Evolutionary conservation across 2,797 vertebrate genomes (phyloP).

Genomic region (Fistularia tabacaria): DNA sequence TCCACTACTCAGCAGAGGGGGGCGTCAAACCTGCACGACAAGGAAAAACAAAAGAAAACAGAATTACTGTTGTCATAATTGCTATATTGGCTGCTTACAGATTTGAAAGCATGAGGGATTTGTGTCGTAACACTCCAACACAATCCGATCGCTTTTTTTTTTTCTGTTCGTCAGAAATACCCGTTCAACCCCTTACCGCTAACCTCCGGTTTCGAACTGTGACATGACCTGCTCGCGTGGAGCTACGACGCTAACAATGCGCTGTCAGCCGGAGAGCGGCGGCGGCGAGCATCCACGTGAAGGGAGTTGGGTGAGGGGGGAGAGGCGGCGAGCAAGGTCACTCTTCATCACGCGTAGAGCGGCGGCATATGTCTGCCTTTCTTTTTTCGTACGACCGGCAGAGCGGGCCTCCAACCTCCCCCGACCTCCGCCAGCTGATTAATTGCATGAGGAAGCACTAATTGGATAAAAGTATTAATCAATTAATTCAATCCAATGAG

Average conservation of each 20-base stretch:
- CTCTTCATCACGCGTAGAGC: slow-evolving; percentile 62
- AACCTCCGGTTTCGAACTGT: no score
- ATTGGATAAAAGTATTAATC: slow-evolving; percentile 82
- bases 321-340: slow-evolving; percentile 34
- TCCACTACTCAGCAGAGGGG: slow-evolving; percentile 24
- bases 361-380: slow-evolving; percentile 62
- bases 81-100: neutral
- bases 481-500: slow-evolving; percentile 78
- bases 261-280: slow-evolving; percentile 32
- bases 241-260: slow-evolving; percentile 50
- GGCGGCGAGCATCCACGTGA: slow-evolving; percentile 42
- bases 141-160: no score
- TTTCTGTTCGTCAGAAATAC: no score
- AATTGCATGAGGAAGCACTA: slow-evolving; percentile 79
- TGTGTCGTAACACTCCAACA: no score
- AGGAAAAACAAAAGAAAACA: slow-evolving; percentile 16
- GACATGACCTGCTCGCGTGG: slow-evolving; percentile 17
- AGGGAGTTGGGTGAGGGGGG: neutral
- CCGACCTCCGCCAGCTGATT: slow-evolving; percentile 72
- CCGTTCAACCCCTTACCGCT: no score
- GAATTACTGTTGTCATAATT: slow-evolving; percentile 7
- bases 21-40: slow-evolving; percentile 52
- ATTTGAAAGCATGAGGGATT: no score
- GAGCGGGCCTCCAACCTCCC: slow-evolving; percentile 54
- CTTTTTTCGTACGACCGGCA: slow-evolving; percentile 50